Percentiles rank a stretch among this genome's conserved stretches.
Evolutionary conservation across 2,888 invertebrate species (phyloP).

Genomic region (Allygus modestus): DNA sequence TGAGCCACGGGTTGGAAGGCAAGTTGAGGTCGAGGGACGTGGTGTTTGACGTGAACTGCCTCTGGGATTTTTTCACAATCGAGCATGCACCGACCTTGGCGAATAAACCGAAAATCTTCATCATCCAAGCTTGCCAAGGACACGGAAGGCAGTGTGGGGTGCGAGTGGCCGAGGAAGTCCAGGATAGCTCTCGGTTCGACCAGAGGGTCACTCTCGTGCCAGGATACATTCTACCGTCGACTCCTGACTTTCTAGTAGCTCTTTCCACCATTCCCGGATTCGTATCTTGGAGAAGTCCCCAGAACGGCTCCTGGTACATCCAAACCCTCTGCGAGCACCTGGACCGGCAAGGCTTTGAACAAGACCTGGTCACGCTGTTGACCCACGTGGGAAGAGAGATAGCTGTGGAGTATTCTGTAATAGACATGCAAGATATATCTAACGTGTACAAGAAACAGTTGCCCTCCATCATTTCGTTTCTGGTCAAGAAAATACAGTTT

Average conservation of each 20-base stretch:
- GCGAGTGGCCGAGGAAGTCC: neutral
- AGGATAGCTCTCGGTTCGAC: neutral
- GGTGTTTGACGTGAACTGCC: neutral
- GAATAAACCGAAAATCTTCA: conserved; percentile 25
- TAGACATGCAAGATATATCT: too few relatives aligned
- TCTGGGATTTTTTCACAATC: neutral
- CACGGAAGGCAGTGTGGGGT: neutral
- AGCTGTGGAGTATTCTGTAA: neutral
- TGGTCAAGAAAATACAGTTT: neutral
- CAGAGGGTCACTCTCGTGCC: neutral
- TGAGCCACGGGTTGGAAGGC: neutral
- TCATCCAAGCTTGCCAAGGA: neutral
- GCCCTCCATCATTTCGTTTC: neutral
- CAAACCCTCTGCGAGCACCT: neutral
- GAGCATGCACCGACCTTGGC: conserved; percentile 10
- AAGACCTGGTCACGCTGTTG: neutral
- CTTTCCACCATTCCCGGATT: neutral
- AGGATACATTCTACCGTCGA: neutral
- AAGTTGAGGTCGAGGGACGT: neutral
- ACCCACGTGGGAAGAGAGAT: neutral
- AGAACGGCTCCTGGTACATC: neutral
- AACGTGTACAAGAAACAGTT: neutral
- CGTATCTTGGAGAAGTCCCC: neutral
- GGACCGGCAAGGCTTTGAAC: neutral
- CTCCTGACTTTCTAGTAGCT: neutral